Conservation (phyloP, 2,113 vertebrate genomes). For the Falco punctatus region DNA sequence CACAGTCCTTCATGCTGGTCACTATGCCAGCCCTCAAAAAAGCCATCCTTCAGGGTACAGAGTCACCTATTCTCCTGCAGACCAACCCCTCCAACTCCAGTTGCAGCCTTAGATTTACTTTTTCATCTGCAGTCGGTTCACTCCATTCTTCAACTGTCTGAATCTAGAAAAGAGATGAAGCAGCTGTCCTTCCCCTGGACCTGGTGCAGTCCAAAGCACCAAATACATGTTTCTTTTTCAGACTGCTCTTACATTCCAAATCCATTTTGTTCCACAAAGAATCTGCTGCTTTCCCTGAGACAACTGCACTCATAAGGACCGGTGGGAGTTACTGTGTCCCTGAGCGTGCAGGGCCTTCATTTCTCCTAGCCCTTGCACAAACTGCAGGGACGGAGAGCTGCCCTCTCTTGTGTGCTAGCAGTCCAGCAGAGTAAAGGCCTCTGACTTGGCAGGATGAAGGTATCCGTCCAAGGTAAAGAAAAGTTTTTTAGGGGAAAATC, state of each 20-base stretch:
- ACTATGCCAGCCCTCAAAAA: neutral
- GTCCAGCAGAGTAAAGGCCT: neutral
- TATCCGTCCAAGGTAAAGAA: neutral
- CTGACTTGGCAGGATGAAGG: neutral
- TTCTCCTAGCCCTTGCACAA: neutral
- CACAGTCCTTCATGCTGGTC: neutral
- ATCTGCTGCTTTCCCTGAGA: neutral
- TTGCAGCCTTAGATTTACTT: neutral
- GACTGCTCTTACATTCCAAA: neutral
- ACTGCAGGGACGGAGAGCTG: neutral
- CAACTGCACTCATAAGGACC: neutral
- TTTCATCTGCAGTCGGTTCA: neutral
- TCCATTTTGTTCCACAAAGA: neutral
- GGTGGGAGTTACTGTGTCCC: neutral
- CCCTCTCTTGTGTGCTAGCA: neutral
- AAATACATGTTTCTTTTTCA: neutral
- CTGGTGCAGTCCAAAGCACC: neutral
- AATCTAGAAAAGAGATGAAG: neutral
- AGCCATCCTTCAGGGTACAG: neutral
- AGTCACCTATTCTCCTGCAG: neutral
- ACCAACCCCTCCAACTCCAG: neutral
- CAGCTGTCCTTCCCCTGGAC: neutral
- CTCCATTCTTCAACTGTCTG: neutral
- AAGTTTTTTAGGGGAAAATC: neutral
- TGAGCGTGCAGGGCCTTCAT: neutral